A percentile compares a stretch with the other conserved stretches of the same genome.
Conservation (phyloP, 2,113 vertebrate species). For the Cyphomyrus discorhynchus region DNA sequence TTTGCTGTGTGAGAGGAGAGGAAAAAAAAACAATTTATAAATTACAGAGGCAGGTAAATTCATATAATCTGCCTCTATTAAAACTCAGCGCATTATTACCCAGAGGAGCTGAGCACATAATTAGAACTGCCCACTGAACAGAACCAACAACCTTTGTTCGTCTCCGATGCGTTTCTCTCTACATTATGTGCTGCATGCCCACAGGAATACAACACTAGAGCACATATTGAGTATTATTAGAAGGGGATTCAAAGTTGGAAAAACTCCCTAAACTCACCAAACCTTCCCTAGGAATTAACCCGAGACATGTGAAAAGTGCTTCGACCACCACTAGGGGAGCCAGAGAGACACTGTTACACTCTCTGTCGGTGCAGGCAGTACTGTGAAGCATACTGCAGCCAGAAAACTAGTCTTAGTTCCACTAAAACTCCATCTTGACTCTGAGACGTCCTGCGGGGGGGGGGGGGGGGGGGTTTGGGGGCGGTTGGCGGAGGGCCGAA, state of each 20-base stretch:
- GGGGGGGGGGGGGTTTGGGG: no score
- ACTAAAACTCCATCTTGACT: not conserved
- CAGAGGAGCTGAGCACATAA: not conserved
- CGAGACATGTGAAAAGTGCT: not conserved
- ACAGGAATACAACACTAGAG: not conserved
- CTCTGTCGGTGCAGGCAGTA: not conserved
- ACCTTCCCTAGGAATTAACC: not conserved
- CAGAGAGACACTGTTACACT: not conserved
- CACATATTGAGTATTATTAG: slow-evolving; percentile 1
- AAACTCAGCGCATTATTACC: not conserved
- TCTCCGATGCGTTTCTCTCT: not conserved
- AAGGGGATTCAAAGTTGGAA: slow-evolving; percentile 9
- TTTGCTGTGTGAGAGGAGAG: slow-evolving; percentile 66
- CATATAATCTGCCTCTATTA: not conserved
- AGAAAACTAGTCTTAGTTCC: not conserved
- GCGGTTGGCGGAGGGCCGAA: no score
- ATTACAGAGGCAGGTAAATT: not conserved
- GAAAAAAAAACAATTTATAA: slow-evolving; percentile 35
- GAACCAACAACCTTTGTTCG: not conserved
- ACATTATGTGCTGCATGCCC: not conserved
- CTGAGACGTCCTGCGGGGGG: not conserved
- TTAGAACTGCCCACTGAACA: not conserved
- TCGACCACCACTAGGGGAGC: not conserved
- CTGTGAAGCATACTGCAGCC: not conserved
- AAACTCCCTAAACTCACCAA: not conserved